Conservation (phyloP, 2,888 invertebrate species). For the Pandemis cinnamomeana region DNA sequence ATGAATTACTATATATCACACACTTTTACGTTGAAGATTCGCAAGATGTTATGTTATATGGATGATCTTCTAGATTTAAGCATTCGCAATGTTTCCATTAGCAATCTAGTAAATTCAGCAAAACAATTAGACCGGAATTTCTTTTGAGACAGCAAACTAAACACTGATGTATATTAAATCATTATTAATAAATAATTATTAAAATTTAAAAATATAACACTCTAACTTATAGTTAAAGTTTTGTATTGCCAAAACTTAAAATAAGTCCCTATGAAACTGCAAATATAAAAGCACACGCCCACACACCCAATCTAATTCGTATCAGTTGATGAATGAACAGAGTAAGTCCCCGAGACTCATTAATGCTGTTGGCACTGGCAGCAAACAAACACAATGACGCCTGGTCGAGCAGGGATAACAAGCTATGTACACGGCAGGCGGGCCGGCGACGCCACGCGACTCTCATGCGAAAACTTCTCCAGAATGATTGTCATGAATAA, state of each 20-base stretch:
- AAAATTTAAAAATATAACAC: slow-evolving; percentile 73
- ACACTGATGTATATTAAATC: slow-evolving; percentile 54
- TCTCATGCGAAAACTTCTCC: slow-evolving; percentile 55
- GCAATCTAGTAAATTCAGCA: slow-evolving; percentile 62
- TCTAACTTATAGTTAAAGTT: slow-evolving; percentile 85
- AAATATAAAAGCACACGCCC: slow-evolving; percentile 59
- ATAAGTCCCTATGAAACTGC: slow-evolving; percentile 78
- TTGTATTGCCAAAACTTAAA: slow-evolving; percentile 83
- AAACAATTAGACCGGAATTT: slow-evolving; percentile 59
- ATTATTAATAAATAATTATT: slow-evolving; percentile 74
- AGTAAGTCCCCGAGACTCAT: slow-evolving; percentile 68
- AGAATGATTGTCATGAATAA: slow-evolving; percentile 79
- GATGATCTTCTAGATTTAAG: slow-evolving; percentile 53
- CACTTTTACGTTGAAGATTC: slow-evolving; percentile 72
- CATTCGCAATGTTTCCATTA: slow-evolving; percentile 58
- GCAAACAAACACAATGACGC: slow-evolving; percentile 79
- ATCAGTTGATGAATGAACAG: slow-evolving; percentile 46
- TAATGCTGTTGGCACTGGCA: slow-evolving; percentile 71
- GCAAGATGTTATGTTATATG: slow-evolving; percentile 57
- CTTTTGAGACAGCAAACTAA: slow-evolving; percentile 70
- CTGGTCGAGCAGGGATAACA: slow-evolving; percentile 70
- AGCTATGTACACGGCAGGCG: slow-evolving; percentile 65
- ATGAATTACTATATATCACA: slow-evolving; percentile 72
- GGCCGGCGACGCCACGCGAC: slow-evolving; percentile 51
- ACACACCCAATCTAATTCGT: slow-evolving; percentile 52